Percentiles rank a stretch among this genome's conserved stretches.
Conservation (phyloP, 2,113 vertebrate species). For the Cryptotis parvus region DNA sequence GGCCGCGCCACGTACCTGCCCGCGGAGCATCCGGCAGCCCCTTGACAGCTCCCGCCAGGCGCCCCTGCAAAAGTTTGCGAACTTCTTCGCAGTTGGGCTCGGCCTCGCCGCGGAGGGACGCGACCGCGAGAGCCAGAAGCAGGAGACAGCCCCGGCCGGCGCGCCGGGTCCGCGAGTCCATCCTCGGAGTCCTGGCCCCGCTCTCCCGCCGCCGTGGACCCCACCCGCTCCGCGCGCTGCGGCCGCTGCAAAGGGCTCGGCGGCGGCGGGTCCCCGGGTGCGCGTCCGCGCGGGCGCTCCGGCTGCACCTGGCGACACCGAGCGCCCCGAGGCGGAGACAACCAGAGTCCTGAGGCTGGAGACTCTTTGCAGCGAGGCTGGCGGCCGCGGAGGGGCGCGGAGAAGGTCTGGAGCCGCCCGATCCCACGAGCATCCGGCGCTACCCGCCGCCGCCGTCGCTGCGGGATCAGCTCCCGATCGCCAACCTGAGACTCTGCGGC, state of each 20-base stretch:
- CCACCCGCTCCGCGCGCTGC: background rate
- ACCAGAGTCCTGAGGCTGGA: background rate
- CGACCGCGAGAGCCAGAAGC: conserved; percentile 29
- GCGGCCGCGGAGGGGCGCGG: background rate
- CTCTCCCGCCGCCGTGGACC: background rate
- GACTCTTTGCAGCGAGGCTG: background rate
- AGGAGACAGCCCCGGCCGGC: conserved; percentile 33
- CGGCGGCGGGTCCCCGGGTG: background rate
- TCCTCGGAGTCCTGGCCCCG: background rate
- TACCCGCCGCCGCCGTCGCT: accelerated
- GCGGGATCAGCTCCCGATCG: accelerated
- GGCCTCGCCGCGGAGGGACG: conserved; percentile 37
- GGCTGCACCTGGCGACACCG: conserved; percentile 31
- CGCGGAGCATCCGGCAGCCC: conserved; percentile 85
- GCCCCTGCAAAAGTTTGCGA: conserved; percentile 91
- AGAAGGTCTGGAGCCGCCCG: background rate
- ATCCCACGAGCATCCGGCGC: background rate
- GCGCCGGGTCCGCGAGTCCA: background rate
- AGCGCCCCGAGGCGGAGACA: background rate
- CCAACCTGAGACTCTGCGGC: background rate
- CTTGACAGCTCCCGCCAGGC: conserved; percentile 86
- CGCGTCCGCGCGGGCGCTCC: background rate
- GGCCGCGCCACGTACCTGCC: conserved; percentile 85
- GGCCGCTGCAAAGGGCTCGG: background rate
- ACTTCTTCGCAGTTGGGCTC: conserved; percentile 88